phyloP scores from a whole-genome alignment of 2,888 invertebrate species.

The Drosophila percnosoma region DNA sequence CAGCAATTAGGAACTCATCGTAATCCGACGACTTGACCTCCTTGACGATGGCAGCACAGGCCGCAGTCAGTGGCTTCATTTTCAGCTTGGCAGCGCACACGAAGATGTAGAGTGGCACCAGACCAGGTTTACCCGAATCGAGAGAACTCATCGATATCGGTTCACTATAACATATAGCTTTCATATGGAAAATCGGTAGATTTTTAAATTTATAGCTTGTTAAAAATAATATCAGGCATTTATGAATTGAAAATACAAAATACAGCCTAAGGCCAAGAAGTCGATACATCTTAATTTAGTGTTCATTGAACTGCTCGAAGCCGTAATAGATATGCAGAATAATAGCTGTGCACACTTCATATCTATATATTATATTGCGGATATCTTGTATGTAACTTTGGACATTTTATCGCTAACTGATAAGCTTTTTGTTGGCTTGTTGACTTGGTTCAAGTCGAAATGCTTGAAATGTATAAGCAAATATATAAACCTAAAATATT shows the following conservation, averaged over 20 bases:
- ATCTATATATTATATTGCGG: background rate
- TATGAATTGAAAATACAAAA: background rate
- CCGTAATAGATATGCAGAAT: background rate
- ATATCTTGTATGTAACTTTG: background rate
- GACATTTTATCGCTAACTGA: slow-evolving; percentile 35
- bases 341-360: background rate
- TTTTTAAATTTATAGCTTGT: background rate
- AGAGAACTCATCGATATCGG: background rate
- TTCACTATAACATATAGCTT: background rate
- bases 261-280: background rate
- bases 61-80: slow-evolving; percentile 93
- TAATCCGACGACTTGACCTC: slow-evolving; percentile 92
- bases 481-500: background rate
- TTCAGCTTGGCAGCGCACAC: slow-evolving; percentile 95
- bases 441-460: background rate
- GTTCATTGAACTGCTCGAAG: slow-evolving; percentile 11
- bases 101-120: slow-evolving; percentile 87
- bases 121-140: slow-evolving; percentile 82
- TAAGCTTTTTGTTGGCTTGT: slow-evolving; percentile 26
- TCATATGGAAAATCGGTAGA: background rate
- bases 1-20: slow-evolving; percentile 94
- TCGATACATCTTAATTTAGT: background rate
- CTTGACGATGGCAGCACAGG: slow-evolving; percentile 93
- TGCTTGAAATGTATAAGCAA: background rate
- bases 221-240: background rate